Percentiles rank a stretch among this genome's conserved stretches.
Conservation (phyloP, 2,797 vertebrate genomes). For the Ibycter americanus region DNA sequence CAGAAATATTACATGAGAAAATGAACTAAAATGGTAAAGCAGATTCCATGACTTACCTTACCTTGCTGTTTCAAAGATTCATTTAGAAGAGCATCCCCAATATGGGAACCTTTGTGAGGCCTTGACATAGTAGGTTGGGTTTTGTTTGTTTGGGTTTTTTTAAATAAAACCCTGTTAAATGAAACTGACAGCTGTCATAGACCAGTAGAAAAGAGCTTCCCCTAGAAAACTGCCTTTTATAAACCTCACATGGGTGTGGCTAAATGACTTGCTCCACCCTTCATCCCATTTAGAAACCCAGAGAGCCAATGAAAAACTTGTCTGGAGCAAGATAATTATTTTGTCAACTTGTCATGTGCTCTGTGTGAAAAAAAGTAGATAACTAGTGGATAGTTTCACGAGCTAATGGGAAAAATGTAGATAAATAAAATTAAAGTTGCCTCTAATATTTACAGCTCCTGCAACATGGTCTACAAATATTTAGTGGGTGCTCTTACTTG, state of each 20-base stretch:
- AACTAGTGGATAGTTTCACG: neutral
- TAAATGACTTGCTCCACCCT: constrained; percentile 42
- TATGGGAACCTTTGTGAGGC: neutral
- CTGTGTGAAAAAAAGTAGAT: neutral
- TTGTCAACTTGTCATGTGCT: neutral
- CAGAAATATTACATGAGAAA: neutral
- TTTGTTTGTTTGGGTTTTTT: neutral
- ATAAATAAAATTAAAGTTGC: neutral
- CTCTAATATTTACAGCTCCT: neutral
- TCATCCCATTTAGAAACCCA: constrained; percentile 6
- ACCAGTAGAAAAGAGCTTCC: neutral
- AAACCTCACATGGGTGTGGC: constrained; percentile 30
- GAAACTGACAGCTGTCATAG: neutral
- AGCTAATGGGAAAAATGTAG: neutral
- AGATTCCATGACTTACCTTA: constrained; percentile 43
- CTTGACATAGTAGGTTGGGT: neutral
- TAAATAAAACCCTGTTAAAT: neutral
- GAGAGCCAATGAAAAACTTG: neutral
- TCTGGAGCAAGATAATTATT: neutral
- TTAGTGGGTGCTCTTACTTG: neutral
- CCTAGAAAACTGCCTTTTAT: neutral
- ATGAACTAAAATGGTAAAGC: neutral
- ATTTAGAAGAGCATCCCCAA: neutral
- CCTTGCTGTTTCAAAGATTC: constrained; percentile 1
- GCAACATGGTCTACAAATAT: neutral